Evolutionary conservation across 2,888 invertebrate genomes (phyloP), one percentile per base, ranked within the genome.

Genomic region (Rhingia rostrata): DNA sequence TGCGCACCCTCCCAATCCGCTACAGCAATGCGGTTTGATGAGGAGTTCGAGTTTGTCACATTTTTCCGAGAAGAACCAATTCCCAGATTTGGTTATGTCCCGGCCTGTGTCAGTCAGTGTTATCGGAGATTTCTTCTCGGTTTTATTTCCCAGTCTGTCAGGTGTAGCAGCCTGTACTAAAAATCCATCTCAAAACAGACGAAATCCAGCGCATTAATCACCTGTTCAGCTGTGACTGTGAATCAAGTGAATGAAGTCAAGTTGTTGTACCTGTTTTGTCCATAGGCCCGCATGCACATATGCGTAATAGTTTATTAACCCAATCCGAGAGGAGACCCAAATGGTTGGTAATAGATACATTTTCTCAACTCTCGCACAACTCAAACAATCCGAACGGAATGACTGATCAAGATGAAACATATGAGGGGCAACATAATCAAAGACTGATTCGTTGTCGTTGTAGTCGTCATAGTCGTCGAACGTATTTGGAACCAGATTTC

Each of bases 221-320:
- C 73, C 63, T 79, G 72, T 74, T 67, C 54, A 63, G 70, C 78
- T 51, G 58, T 64, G 54, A 22, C 22, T 22, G 22, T 22, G 22
- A 22, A 22, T 22, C 22, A 22, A 22, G 22, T 22, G 45, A 12
- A 6, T 45, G 30, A 51, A 51, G 37, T 10, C 37, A 67, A 73
- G 66, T 61, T 60, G 66, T 22, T 47, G 61, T 80, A 74, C 67
- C 80, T 67, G 80, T 74, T 73, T 6, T 32, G 41, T 41, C 12
- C 32, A 45, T 14, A 41, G 35, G 35, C 51, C 53, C 58, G 43
- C 61, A 35, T 73, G 66, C 2, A 22, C 70, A 74, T 69, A 67
- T 39, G 69, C 81, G 63, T 81, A 81, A 69, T 69, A 81, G 69
- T 75, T 81, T 81, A 75, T 75, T 75, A 75, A 75, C 81, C 75